phyloP scores from a whole-genome alignment of 2,797 vertebrate genomes.

The Lepilemur septentrionalis region DNA sequence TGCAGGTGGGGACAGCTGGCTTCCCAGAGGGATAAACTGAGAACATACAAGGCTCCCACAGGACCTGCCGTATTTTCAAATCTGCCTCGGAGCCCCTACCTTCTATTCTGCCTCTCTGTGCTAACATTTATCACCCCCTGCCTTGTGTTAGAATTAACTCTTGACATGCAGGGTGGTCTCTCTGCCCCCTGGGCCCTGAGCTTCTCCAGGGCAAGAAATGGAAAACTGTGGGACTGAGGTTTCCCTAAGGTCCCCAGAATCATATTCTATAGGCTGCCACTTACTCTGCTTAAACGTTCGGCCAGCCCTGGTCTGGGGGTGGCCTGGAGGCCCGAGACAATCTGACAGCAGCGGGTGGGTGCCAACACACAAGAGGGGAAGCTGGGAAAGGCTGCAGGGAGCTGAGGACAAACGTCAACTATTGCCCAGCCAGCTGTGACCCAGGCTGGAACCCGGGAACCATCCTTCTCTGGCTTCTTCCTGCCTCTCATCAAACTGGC shows the following conservation, averaged over 20 bases:
- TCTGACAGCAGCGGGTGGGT: no score
- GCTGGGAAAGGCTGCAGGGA: not conserved
- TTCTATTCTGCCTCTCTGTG: not conserved
- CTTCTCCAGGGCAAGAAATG: not conserved
- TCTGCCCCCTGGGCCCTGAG: not conserved
- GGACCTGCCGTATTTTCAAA: not conserved
- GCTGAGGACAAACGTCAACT: not conserved
- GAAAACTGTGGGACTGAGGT: not conserved
- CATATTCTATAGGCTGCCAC: not conserved
- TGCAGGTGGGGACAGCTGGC: not conserved
- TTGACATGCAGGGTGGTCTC: not conserved
- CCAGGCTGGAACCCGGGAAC: not conserved
- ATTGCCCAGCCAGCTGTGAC: not conserved
- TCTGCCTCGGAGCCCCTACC: not conserved
- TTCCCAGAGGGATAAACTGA: not conserved
- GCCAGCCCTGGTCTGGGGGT: not conserved
- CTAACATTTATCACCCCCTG: not conserved
- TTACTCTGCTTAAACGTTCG: not conserved
- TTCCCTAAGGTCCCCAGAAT: not conserved
- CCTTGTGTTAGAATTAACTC: not conserved
- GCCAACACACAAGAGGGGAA: not conserved
- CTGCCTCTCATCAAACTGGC: not conserved
- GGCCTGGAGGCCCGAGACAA: not conserved
- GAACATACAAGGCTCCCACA: not conserved
- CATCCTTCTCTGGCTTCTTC: not conserved